These are phyloP conservation scores for Polypedilum vanderplanki DNA, from an alignment of 1,140 invertebrate species.

Conservation along the genomic window DNA sequence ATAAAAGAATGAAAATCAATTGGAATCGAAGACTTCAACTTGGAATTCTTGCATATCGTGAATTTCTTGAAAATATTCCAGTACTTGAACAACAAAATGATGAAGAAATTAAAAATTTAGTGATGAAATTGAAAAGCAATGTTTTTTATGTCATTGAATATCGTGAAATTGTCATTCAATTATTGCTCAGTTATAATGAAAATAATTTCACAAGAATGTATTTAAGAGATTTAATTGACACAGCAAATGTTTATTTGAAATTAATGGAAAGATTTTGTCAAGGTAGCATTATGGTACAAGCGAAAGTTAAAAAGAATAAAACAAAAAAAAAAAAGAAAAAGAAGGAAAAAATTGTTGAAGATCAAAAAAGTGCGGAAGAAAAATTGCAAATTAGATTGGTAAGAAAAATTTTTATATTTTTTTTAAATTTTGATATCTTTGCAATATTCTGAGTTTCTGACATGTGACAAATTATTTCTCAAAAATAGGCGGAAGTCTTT, in stretches of 20 bases:
- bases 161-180: slow-evolving; percentile 76
- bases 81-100: slow-evolving; percentile 72
- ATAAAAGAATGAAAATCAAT: slow-evolving; percentile 74
- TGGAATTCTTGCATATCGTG: slow-evolving; percentile 60
- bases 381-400: neutral
- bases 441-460: too few species aligned
- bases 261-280: slow-evolving; percentile 77
- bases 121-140: slow-evolving; percentile 82
- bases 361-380: neutral
- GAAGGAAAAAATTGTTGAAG: slow-evolving; percentile 28
- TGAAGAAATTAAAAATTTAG: slow-evolving; percentile 60
- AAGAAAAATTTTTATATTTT: too few species aligned
- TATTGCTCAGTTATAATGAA: slow-evolving; percentile 76
- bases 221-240: slow-evolving; percentile 80
- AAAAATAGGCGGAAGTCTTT: too few species aligned
- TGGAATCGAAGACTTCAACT: slow-evolving; percentile 83
- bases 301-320: slow-evolving; percentile 50
- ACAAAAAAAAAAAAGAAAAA: slow-evolving; percentile 50
- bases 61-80: slow-evolving; percentile 66
- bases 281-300: slow-evolving; percentile 67
- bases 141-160: slow-evolving; percentile 94
- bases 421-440: too few species aligned
- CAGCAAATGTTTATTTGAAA: slow-evolving; percentile 86
- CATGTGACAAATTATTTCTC: too few species aligned
- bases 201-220: slow-evolving; percentile 79